Base-by-base conservation (phyloP, 2,797 vertebrate genomes). In the Prunella strophiata region DNA sequence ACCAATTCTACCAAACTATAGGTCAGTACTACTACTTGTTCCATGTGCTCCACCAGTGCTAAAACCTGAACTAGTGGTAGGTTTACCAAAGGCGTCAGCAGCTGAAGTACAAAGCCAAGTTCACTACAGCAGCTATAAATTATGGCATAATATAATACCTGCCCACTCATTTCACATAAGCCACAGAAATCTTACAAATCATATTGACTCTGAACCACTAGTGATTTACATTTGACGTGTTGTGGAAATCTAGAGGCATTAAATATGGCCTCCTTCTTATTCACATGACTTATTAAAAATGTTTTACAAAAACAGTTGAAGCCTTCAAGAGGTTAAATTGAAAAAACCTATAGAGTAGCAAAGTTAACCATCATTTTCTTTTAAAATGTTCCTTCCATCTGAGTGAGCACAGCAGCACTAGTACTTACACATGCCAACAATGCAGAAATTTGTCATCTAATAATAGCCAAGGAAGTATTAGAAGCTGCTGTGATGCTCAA, bases 381-480 rank as follows among this genome's bases (percentile, higher is more conserved):
- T 87, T 65, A 70, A 88, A 92, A 90, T 52, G 86, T 50, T 92
- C 59, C 75, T 90, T 91, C 87, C 48, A 82, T 63, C 63, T 88
- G 89, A 79, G 59, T 51, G 79, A 94, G 43, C 68, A 75, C 63
- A 73, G 43, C 62, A 91, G 78, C 85, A 81, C 66, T 84, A 50
- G 34, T 85, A 34, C 67, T 89, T 86, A 84, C 43, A 92, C 34
- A 93, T 10, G 48, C 55, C 63, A 94, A 62, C 48, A 88, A 79
- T 50, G 48, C 57, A 96, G 73, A 92, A 79, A 55, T 66, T 91
- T 67, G 42, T 76, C 16, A 76, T 81, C 70, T 79, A 92, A 80
- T 86, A 91, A 95, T 57, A 93, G 72, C 59, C 63, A 79, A 75
- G 48, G 36, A 91, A 88, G 70, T 20, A 89, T 32, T 73, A 76